Base-by-base conservation (phyloP, 2,797 vertebrate species). In the Chiroxiphia lanceolata region DNA sequence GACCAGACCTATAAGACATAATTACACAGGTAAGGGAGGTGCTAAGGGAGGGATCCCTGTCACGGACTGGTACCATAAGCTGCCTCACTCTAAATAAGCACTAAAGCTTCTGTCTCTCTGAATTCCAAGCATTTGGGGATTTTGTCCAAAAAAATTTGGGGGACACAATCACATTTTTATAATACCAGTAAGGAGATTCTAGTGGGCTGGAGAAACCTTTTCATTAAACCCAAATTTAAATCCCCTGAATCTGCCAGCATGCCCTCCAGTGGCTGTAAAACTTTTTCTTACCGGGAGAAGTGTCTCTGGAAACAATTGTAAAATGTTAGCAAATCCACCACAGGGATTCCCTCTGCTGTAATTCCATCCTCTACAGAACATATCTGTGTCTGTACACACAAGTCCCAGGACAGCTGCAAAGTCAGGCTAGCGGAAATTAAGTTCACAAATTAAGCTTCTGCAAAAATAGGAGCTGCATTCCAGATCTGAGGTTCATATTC, bases 391-490 rank as follows among this genome's bases (percentile, higher is more conserved):
- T 89, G 81, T 95, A 89, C 87, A 83, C 95, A 91, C 81, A 83
- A 95, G 92, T 95, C 92, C 93, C 95, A 80, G 94, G 94, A 95
- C 95, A 97, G 96, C 94, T 96, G 96, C 96, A 96, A 95, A 97
- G 94, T 92, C 90, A 96, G 81, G 89, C 71, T 80, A 92, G 93
- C 78, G 84, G 94, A 97, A 97, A 96, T 97, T 95, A 95, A 93
- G 87, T 95, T 95, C 93, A 95, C 94, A 93, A 95, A 96, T 97
- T 95, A 95, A 94, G 93, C 96, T 96, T 92, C 93, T 95, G 95
- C 94, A 95, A 95, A 96, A 95, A 97, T 95, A 94, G 92, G 89
- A 96, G 87, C 87, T 85, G 89, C 92, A 92, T 96, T 96, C 95
- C 94, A 92, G 71, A 87, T 94, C 82, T 87, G 90, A 97, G 82